Base-by-base conservation (phyloP, 2,797 vertebrate species). In the Spizella passerina region DNA sequence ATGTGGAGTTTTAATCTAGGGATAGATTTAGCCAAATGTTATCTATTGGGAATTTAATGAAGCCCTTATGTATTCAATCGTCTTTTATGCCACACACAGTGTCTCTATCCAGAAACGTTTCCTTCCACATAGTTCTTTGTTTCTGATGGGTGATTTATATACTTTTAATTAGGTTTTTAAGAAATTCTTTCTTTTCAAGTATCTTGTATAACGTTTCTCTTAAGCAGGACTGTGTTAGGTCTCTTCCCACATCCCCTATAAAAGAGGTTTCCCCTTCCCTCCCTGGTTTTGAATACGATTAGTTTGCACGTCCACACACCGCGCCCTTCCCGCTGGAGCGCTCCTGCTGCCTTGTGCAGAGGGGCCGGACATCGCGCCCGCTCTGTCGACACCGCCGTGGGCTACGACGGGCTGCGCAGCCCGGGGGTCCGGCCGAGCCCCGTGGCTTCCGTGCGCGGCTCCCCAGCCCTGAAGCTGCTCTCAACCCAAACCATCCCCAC, bases 41-140 rank as follows among this genome's bases (percentile, higher is more conserved):
- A 98, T 98, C 97, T 96, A 96, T 97, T 97, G 97, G 97, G 90
- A 93, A 95, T 92, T 93, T 97, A 98, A 98, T 97, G 97, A 98
- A 97, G 97, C 95, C 97, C 98, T 97, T 96, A 96, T 98, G 98
- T 92, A 92, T 79, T 96, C 96, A 96, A 72, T 91, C 84, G 95
- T 94, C 93, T 95, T 94, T 95, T 93, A 97, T 97, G 91, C 98
- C 97, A 97, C 97, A 98, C 98, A 98, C 94, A 95, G 94, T 93
- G 97, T 94, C 97, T 94, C 77, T 82, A 96, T 92, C 94, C 96
- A 85, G 87, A 95, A 95, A 92, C 64, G 49, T 89, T 97, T 96
- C 94, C 95, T 96, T 96, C 95, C 84, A 85, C 88, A 86, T 95
- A 96, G 95, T 90, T 95, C 82, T 97, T 95, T 94, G 70, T 87